Percentiles rank a stretch among this genome's conserved stretches.
These are phyloP conservation scores for Aphrophora alni DNA, from an alignment of 2,888 invertebrate species.

Conservation along the genomic window DNA sequence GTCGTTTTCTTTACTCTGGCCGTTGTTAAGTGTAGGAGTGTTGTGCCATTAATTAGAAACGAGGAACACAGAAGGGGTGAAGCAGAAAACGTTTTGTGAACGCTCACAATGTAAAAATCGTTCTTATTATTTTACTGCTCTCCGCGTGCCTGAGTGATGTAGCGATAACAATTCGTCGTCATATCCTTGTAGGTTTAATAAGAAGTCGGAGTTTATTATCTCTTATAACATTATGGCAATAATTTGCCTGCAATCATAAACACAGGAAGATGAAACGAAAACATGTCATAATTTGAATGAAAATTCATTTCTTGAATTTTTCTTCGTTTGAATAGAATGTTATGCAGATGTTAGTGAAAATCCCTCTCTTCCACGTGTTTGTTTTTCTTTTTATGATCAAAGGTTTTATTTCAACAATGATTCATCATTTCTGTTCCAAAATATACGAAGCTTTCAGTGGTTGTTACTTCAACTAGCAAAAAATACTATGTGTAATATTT, in stretches of 20 bases:
- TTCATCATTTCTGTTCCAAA: background rate
- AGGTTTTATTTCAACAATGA: conserved; percentile 6
- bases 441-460: background rate
- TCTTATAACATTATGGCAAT: background rate
- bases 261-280: background rate
- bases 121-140: background rate
- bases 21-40: background rate
- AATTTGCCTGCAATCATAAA: background rate
- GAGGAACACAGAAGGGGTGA: background rate
- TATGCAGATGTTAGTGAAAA: background rate
- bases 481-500: no score
- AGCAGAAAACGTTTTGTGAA: background rate
- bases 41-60: background rate
- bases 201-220: background rate
- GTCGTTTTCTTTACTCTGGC: background rate
- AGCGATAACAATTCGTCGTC: background rate
- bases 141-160: background rate
- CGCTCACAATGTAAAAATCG: background rate
- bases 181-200: background rate
- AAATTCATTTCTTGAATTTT: background rate
- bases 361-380: background rate
- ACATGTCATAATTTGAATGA: background rate
- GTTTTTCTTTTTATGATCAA: background rate
- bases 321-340: background rate
- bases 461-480: no score